These are phyloP conservation scores for Lutjanus erythropterus DNA, from an alignment of 2,113 vertebrate genomes.

Conservation along the genomic window DNA sequence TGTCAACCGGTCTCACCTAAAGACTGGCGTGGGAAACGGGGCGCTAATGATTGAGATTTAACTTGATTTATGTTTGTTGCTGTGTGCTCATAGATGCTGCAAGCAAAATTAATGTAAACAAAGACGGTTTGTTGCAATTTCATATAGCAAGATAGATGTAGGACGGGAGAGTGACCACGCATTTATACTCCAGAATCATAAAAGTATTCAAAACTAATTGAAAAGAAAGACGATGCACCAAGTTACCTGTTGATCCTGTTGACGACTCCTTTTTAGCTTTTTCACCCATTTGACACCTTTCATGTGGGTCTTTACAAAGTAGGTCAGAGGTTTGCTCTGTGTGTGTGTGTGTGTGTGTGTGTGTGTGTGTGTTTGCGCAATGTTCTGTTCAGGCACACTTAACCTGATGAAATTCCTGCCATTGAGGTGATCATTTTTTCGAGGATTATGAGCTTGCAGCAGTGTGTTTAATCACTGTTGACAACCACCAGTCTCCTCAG, in stretches of 20 bases:
- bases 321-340: background rate
- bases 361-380: background rate
- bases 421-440: conserved; percentile 13
- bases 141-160: background rate
- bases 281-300: background rate
- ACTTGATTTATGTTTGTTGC: too few relatives aligned
- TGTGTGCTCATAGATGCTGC: too few relatives aligned
- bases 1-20: too few relatives aligned
- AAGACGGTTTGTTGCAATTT: too few relatives aligned
- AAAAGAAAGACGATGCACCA: background rate
- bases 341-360: background rate
- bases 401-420: conserved; percentile 53
- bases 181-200: background rate
- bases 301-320: background rate
- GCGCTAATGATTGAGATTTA: too few relatives aligned
- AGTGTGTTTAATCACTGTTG: conserved; percentile 39
- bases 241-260: background rate
- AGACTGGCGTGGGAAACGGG: too few relatives aligned
- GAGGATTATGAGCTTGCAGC: conserved; percentile 35
- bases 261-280: background rate
- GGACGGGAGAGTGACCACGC: background rate
- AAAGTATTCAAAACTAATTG: background rate
- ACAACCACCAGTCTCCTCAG: conserved; percentile 10
- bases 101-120: too few relatives aligned
- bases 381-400: conserved; percentile 37